Percentiles rank a stretch among this genome's conserved stretches.
Evolutionary conservation across 2,113 vertebrate species (phyloP).

Genomic region (Dasypus novemcinctus): DNA sequence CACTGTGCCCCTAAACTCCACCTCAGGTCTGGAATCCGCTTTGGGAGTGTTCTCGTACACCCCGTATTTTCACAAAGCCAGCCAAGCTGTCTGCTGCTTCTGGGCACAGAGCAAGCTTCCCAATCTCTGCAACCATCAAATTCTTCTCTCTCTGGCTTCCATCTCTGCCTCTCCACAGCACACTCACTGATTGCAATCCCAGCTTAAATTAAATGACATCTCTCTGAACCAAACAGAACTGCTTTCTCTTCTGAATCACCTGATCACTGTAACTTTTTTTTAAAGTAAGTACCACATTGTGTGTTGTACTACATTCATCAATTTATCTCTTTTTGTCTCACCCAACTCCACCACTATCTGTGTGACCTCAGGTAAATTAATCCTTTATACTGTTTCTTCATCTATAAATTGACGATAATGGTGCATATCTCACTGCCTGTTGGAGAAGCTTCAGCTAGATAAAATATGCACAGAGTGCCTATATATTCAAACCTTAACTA

Average conservation of each 20-base stretch:
- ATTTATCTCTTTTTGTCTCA: neutral
- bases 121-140: neutral
- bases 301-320: neutral
- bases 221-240: neutral
- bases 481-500: neutral
- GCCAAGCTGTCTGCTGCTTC: neutral
- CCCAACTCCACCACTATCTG: neutral
- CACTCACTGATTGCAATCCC: neutral
- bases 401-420: neutral
- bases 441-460: neutral
- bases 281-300: neutral
- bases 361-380: neutral
- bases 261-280: neutral
- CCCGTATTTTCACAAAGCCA: neutral
- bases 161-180: neutral
- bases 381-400: neutral
- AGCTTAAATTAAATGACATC: neutral
- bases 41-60: neutral
- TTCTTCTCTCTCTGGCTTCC: neutral
- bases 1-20: neutral
- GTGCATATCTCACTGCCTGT: neutral
- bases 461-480: neutral
- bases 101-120: neutral
- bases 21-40: neutral
- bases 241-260: neutral